These are phyloP conservation scores for Aphelinus certus DNA, from an alignment of 1,140 invertebrate species.

Conservation along the genomic window DNA sequence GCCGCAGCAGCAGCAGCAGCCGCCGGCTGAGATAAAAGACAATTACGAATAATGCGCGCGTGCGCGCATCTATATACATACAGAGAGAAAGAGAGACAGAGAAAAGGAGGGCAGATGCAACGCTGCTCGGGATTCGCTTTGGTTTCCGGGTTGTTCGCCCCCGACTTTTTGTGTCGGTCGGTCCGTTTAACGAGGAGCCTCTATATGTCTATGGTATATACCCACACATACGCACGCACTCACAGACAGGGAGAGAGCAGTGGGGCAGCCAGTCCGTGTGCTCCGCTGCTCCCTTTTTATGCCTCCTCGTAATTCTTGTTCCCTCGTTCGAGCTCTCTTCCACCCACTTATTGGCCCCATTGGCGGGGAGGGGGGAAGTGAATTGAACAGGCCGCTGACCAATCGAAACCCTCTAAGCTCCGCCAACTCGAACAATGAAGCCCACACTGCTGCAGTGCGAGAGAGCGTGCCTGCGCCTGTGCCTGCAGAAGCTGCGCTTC, in stretches of 20 bases:
- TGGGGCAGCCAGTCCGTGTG: too few species aligned
- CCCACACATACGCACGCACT: too few species aligned
- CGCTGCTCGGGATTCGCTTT: slow-evolving; percentile 16
- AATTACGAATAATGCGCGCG: too few species aligned
- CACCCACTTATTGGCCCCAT: slow-evolving; percentile 37
- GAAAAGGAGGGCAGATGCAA: slow-evolving; percentile 22
- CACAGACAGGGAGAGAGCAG: too few species aligned
- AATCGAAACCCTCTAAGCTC: slow-evolving; percentile 43
- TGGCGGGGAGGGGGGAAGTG: slow-evolving; percentile 15
- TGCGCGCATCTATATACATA: too few species aligned
- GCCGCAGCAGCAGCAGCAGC: too few species aligned
- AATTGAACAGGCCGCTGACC: slow-evolving; percentile 46
- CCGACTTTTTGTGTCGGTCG: slow-evolving; percentile 22
- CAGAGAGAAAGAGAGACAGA: slow-evolving; percentile 2
- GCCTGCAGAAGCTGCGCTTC: not conserved
- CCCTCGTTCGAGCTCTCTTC: slow-evolving; percentile 3
- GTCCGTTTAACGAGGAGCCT: slow-evolving; percentile 29
- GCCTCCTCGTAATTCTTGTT: slow-evolving; percentile 13
- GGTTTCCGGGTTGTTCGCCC: slow-evolving; percentile 28
- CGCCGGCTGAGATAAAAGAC: too few species aligned
- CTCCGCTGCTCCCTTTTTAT: slow-evolving; percentile 3
- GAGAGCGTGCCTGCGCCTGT: slow-evolving; percentile 24
- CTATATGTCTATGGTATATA: too few species aligned
- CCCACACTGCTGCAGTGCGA: slow-evolving; percentile 32
- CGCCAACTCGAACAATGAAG: slow-evolving; percentile 49